Conservation (phyloP, 53 echinoderm and acorn worm genomes). For the Temnopleurus reevesii region DNA sequence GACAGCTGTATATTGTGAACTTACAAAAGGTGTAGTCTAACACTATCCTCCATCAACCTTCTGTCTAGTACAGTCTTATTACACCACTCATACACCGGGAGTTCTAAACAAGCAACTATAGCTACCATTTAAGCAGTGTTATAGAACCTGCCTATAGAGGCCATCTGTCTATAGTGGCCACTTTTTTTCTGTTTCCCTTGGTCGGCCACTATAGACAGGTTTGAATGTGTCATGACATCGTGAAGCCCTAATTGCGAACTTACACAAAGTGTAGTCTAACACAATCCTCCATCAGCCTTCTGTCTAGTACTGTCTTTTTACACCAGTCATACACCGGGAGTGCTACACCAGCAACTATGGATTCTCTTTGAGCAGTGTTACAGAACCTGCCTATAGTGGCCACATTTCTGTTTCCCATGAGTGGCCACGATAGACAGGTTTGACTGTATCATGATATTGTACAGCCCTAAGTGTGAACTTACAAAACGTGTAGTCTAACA, state of each 20-base stretch:
- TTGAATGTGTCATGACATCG: no score
- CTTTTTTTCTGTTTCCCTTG: no score
- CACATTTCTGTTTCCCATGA: no score
- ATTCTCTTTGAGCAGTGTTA: conserved; percentile 13
- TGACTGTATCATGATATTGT: no score
- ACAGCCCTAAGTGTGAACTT: no score
- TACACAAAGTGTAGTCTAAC: conserved; percentile 83
- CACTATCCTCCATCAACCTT: conserved; percentile 69
- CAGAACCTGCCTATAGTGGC: not conserved
- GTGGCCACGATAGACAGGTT: no score
- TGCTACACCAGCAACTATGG: conserved; percentile 89
- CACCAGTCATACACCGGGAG: conserved; percentile 90
- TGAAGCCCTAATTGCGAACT: no score
- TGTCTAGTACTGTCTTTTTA: conserved; percentile 75
- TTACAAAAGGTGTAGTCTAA: conserved; percentile 90
- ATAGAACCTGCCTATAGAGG: no score
- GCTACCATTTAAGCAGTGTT: no score
- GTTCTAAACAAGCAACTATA: conserved; percentile 84
- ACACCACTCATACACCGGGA: conserved; percentile 88
- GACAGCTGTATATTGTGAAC: conserved; percentile 35
- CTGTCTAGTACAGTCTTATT: conserved; percentile 76
- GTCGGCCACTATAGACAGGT: no score
- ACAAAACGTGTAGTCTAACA: conserved; percentile 81
- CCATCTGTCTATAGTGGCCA: no score
- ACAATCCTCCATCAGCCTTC: conserved; percentile 69